These are phyloP conservation scores for Struthidea cinerea DNA, from an alignment of 2,113 vertebrate species.

Conservation along the genomic window DNA sequence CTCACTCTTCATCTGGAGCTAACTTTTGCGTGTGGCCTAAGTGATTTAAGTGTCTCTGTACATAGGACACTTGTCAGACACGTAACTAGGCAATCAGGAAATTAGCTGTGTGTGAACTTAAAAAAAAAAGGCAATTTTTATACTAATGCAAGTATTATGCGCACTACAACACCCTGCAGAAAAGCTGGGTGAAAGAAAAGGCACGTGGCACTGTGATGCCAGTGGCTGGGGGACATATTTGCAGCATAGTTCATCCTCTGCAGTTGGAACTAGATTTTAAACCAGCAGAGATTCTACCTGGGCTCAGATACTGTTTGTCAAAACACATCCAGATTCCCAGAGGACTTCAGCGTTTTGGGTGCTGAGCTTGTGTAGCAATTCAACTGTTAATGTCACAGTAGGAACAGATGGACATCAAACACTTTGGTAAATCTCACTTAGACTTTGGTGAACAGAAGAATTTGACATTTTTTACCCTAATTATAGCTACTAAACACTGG, in stretches of 20 bases:
- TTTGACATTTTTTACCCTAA: slow-evolving; percentile 13
- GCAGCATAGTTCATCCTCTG: background rate
- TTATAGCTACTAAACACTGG: background rate
- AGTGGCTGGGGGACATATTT: background rate
- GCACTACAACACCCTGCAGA: background rate
- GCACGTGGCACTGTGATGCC: background rate
- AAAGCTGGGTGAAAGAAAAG: background rate
- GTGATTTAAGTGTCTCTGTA: background rate
- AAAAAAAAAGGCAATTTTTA: background rate
- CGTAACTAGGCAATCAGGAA: background rate
- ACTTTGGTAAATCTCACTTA: background rate
- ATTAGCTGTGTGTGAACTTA: background rate
- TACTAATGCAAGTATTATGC: background rate
- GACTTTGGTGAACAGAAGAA: background rate
- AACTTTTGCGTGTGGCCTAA: background rate
- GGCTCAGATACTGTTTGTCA: background rate
- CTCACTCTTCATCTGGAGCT: background rate
- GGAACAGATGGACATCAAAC: slow-evolving; percentile 1
- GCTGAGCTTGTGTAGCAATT: background rate
- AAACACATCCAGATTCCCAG: background rate
- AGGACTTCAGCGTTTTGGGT: slow-evolving; percentile 13
- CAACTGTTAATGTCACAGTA: slow-evolving; percentile 5
- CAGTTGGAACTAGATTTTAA: background rate
- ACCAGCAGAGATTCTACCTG: background rate
- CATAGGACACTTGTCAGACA: background rate